Conservation (phyloP, 1,140 invertebrate species). For the Drosophila nigromelanica region DNA sequence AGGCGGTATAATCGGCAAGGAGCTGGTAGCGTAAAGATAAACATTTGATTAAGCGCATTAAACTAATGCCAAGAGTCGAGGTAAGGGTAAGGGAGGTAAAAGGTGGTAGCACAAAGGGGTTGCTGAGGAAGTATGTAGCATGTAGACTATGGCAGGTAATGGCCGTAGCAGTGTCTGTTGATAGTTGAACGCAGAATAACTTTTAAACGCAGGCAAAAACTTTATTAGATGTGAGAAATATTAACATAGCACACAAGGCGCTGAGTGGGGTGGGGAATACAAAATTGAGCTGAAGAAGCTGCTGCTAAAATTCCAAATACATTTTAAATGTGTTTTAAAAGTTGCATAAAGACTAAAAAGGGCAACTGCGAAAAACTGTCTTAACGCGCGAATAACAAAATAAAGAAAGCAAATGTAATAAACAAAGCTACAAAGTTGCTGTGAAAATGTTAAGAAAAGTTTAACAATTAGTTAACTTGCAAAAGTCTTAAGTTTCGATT, state of each 20-base stretch:
- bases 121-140: not conserved
- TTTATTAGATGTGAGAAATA: slow-evolving; percentile 78
- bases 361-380: not conserved
- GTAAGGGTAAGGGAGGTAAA: slow-evolving; percentile 2
- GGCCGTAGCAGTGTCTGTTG: slow-evolving; percentile 29
- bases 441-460: slow-evolving; percentile 2
- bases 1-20: not conserved
- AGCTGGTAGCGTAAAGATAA: slow-evolving; percentile 57
- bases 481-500: not conserved
- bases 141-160: slow-evolving; percentile 41
- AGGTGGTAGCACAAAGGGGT: not conserved
- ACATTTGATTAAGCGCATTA: slow-evolving; percentile 80
- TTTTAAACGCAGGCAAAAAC: slow-evolving; percentile 54
- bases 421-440: slow-evolving; percentile 8
- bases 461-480: slow-evolving; percentile 2
- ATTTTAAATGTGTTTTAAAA: slow-evolving; percentile 58
- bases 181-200: slow-evolving; percentile 48
- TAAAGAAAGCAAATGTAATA: slow-evolving; percentile 9
- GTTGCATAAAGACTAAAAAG: not conserved
- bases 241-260: slow-evolving; percentile 54
- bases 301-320: slow-evolving; percentile 62
- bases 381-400: not conserved
- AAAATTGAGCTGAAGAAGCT: slow-evolving; percentile 2
- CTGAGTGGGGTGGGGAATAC: slow-evolving; percentile 3
- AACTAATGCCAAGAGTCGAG: slow-evolving; percentile 21